These are phyloP conservation scores for Mellilla xanthometata DNA, from an alignment of 2,888 invertebrate species.

Conservation along the genomic window DNA sequence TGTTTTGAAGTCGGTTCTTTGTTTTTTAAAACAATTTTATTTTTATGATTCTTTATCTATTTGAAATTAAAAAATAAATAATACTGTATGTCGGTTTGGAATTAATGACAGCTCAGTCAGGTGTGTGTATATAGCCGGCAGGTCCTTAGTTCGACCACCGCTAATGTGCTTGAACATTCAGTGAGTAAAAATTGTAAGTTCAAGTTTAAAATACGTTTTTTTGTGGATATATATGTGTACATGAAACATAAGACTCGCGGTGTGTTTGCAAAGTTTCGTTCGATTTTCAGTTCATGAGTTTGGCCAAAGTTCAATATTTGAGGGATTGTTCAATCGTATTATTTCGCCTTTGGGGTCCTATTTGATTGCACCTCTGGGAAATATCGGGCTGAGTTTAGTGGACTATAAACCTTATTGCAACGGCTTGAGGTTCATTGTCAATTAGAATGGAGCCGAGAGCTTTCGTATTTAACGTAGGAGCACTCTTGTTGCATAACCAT, in stretches of 20 bases:
- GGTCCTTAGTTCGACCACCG: no score
- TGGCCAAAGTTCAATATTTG: constrained; percentile 22
- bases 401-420: constrained; percentile 17
- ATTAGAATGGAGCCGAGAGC: constrained; percentile 2
- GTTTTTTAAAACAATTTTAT: no score
- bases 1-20: no score
- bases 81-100: no score
- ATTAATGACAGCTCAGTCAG: no score
- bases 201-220: no score
- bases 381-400: constrained; percentile 11
- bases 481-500: constrained; percentile 11
- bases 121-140: no score
- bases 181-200: no score
- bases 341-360: constrained; percentile 23
- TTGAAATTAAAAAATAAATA: no score
- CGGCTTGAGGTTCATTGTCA: constrained; percentile 9
- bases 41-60: no score
- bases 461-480: not conserved
- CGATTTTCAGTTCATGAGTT: constrained; percentile 13
- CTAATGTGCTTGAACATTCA: no score
- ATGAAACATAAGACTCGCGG: not conserved
- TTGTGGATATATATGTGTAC: no score
- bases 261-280: constrained; percentile 12
- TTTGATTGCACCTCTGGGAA: constrained; percentile 27
- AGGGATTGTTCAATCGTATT: constrained; percentile 26